These are phyloP conservation scores for Apteryx owenii DNA, from an alignment of 2,113 vertebrate species.

Conservation along the genomic window DNA sequence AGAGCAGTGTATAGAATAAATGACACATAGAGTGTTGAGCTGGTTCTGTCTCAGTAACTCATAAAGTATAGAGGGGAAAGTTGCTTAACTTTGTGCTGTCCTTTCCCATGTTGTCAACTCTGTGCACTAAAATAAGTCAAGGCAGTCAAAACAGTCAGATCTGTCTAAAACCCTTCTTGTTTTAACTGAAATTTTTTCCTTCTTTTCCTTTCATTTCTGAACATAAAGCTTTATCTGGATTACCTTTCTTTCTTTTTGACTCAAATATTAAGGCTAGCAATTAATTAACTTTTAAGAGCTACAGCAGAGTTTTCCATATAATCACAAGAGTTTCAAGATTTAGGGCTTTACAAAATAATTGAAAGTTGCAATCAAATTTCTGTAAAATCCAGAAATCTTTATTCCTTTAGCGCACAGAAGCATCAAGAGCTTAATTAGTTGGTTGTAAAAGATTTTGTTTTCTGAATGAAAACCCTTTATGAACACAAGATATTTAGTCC, in stretches of 20 bases:
- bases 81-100: not conserved
- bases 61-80: not conserved
- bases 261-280: not conserved
- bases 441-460: not conserved
- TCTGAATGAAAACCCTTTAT: not conserved
- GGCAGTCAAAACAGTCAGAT: not conserved
- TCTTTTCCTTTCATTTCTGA: not conserved
- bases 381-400: not conserved
- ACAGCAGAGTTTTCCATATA: not conserved
- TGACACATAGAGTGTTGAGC: not conserved
- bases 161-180: not conserved
- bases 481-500: not conserved
- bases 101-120: not conserved
- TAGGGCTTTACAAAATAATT: not conserved
- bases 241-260: conserved; percentile 18
- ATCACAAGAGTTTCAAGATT: not conserved
- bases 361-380: not conserved
- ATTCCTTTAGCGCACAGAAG: not conserved
- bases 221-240: not conserved
- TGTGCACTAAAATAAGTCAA: not conserved
- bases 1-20: not conserved
- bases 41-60: not conserved
- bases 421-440: not conserved
- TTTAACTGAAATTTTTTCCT: not conserved
- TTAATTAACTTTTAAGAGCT: conserved; percentile 1